These are phyloP conservation scores for Indicator indicator DNA, from an alignment of 2,113 vertebrate genomes.

Conservation along the genomic window DNA sequence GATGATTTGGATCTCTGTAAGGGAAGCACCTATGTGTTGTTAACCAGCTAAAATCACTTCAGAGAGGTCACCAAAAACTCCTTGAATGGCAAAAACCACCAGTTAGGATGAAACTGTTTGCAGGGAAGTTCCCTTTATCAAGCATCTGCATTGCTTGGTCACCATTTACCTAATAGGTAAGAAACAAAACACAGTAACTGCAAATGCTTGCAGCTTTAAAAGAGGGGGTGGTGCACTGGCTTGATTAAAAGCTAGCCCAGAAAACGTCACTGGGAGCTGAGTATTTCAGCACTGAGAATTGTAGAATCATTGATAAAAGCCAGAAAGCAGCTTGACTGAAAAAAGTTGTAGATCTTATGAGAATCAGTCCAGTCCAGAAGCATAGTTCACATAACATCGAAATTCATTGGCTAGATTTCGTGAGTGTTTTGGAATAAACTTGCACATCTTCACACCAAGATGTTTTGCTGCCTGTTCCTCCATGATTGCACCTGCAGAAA, in stretches of 20 bases:
- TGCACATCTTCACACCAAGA: constrained; percentile 85
- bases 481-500: constrained; percentile 87
- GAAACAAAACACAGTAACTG: neutral
- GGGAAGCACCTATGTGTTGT: neutral
- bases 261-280: neutral
- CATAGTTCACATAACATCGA: constrained; percentile 90
- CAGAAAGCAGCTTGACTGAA: neutral
- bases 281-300: neutral
- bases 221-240: fast-evolving
- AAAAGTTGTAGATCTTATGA: neutral
- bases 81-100: neutral
- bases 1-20: neutral
- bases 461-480: constrained; percentile 81
- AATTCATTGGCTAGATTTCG: constrained; percentile 93
- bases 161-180: neutral
- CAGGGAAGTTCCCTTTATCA: neutral
- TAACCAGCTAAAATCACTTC: neutral
- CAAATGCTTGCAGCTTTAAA: neutral
- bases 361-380: constrained; percentile 78
- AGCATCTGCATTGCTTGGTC: neutral
- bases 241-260: neutral
- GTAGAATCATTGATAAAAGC: neutral
- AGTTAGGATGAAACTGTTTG: neutral
- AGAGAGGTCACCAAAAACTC: neutral
- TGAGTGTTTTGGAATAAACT: constrained; percentile 88